Percentiles rank a stretch among this genome's conserved stretches.
Conservation (phyloP, 2,888 invertebrate species). For the Ectemnius lituratus region DNA sequence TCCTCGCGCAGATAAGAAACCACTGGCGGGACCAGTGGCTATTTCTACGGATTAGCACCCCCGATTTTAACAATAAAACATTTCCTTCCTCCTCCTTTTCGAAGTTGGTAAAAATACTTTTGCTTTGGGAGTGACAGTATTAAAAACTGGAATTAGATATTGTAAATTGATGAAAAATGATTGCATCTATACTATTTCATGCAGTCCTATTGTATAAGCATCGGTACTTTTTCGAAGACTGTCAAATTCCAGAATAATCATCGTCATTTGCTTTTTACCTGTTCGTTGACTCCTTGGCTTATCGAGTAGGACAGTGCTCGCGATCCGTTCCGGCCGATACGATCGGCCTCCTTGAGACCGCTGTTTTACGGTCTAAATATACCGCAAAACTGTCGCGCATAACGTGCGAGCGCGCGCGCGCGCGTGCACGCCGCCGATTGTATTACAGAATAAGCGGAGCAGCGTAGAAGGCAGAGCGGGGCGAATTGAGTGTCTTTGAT, state of each 20-base stretch:
- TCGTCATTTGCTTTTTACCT: conserved; percentile 33
- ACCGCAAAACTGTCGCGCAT: conserved; percentile 8
- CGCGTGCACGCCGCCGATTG: conserved; percentile 9
- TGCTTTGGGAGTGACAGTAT: no score
- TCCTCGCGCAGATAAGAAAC: background rate
- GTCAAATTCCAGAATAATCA: conserved; percentile 4
- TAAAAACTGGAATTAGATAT: no score
- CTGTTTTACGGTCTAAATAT: conserved; percentile 12
- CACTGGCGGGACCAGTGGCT: background rate
- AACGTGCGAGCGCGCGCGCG: background rate
- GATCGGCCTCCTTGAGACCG: conserved; percentile 30
- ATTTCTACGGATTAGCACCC: no score
- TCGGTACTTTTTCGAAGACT: background rate
- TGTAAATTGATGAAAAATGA: no score
- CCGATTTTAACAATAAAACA: no score
- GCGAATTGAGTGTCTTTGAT: conserved; percentile 31
- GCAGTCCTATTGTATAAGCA: no score
- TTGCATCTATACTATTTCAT: no score
- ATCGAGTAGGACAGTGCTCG: conserved; percentile 26
- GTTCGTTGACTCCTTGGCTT: conserved; percentile 39
- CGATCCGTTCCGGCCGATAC: conserved; percentile 3
- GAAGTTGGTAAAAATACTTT: no score
- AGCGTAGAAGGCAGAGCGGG: background rate
- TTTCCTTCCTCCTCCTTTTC: no score
- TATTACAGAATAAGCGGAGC: conserved; percentile 5